phyloP scores from a whole-genome alignment of 2,888 invertebrate species.

The Acleris holmiana region DNA sequence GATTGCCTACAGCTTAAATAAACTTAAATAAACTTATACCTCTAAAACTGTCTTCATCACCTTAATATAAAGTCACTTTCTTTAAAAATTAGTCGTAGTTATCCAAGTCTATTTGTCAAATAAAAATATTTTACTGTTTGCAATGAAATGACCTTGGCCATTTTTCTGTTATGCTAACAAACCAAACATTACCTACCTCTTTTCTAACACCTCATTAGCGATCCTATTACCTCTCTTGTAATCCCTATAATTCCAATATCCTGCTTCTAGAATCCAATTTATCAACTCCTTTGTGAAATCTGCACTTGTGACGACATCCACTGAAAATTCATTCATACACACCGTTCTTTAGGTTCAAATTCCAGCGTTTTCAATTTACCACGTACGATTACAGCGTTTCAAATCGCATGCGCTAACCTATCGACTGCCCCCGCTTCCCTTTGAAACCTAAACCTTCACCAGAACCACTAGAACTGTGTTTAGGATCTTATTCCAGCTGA shows the following conservation, averaged over 20 bases:
- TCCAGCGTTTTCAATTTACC: constrained; percentile 10
- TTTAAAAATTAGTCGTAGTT: too few species aligned
- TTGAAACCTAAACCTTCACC: constrained; percentile 56
- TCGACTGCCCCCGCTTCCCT: constrained; percentile 59
- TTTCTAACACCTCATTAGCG: neutral
- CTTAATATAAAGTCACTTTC: too few species aligned
- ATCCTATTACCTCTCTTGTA: neutral
- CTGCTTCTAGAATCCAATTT: constrained; percentile 32
- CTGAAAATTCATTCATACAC: neutral
- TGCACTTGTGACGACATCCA: neutral
- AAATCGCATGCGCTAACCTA: constrained; percentile 69
- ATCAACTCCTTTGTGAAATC: constrained; percentile 34
- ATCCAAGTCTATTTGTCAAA: too few species aligned
- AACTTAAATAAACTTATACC: too few species aligned
- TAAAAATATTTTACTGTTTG: too few species aligned
- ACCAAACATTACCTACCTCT: neutral
- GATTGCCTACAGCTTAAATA: too few species aligned
- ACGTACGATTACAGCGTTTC: constrained; percentile 10
- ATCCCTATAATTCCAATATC: constrained; percentile 29
- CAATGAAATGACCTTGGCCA: too few species aligned
- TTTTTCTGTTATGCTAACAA: too few species aligned
- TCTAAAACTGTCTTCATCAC: too few species aligned
- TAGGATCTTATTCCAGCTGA: too few species aligned
- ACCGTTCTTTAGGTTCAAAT: neutral
- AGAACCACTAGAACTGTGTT: too few species aligned